Conservation (phyloP, 2,797 vertebrate species). For the Neosilurus mollespiculum region DNA sequence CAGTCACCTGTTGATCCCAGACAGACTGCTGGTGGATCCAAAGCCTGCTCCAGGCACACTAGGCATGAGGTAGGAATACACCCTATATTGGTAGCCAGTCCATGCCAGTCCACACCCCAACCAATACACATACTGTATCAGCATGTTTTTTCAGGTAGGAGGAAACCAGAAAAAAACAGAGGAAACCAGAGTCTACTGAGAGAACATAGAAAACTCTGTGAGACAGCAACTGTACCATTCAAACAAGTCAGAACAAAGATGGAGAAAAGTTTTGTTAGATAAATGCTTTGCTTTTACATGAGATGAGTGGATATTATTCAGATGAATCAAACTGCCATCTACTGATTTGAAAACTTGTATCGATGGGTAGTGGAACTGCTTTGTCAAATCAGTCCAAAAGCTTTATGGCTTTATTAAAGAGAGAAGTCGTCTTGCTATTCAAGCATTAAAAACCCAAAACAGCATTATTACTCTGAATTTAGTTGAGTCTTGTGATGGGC, state of each 20-base stretch:
- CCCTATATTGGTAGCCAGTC: not conserved
- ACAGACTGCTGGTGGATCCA: not conserved
- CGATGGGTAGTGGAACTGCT: not conserved
- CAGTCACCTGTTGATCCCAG: not conserved
- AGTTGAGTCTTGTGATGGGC: slow-evolving; percentile 59
- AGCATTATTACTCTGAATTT: slow-evolving; percentile 62
- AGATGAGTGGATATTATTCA: not conserved
- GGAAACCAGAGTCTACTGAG: not conserved
- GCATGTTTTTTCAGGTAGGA: not conserved
- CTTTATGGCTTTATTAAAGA: slow-evolving; percentile 20
- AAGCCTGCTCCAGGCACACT: not conserved
- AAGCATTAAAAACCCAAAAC: slow-evolving; percentile 49
- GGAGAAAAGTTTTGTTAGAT: not conserved
- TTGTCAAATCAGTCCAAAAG: slow-evolving; percentile 12
- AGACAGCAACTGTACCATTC: not conserved
- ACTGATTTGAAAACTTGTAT: not conserved
- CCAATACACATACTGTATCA: not conserved
- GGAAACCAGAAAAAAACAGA: not conserved
- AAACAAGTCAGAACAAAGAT: not conserved
- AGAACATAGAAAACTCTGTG: not conserved
- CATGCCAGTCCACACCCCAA: not conserved
- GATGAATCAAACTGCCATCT: not conserved
- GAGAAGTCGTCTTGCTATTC: slow-evolving; percentile 52
- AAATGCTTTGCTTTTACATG: not conserved
- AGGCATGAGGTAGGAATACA: not conserved